Evolutionary conservation across 2,888 invertebrate genomes (phyloP), one percentile per base, ranked within the genome.

Genomic region (Heteromurus nitidus): DNA sequence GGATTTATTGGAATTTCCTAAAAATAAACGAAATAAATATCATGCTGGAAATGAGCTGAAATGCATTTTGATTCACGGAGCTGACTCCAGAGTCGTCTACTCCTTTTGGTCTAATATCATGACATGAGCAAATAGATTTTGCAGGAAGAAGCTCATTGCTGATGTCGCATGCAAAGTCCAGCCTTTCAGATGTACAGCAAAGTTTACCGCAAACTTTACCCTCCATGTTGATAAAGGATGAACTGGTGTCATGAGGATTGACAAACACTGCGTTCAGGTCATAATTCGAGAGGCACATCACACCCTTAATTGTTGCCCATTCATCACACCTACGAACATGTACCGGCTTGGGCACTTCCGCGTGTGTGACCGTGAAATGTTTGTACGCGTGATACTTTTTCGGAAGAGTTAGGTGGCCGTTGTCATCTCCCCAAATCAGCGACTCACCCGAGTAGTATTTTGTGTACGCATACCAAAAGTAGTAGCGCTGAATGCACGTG

Each of bases 401-500:
- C 0, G 84, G 84, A 24, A 75, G 67, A 0, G 30, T 47, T 18
- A 83, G 50, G 36, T 30, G 7, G 2, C 26, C 50, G 36, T 28
- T 7, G n/a, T 0, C n/a, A 62, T 65, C 65, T 30, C 84, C 84
- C 84, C 84, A 84, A n/a, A 84, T 84, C 9, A 84, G 47, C 0
- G 82, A 70, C 47, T 84, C 84, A 18, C 84, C 84, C 0, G 84
- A 82, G 5, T 79, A 55, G 7, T 18, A 1, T 0, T 24, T n/a
- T 2, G 74, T 84, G 65, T 55, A 84, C 3, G 82, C 55, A n/a
- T 50, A 42, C 82, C 82, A 84, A 36, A 50, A 82, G 44, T 84
- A 84, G 58, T 82, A 82, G 24, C 84, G 50, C 13, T 82, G 74
- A 11, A 84, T 77, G 42, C 84, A 84, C 22, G 79, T 84, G 31